phyloP scores from a whole-genome alignment of 2,888 invertebrate genomes.

The Melinopterus prodromus region DNA sequence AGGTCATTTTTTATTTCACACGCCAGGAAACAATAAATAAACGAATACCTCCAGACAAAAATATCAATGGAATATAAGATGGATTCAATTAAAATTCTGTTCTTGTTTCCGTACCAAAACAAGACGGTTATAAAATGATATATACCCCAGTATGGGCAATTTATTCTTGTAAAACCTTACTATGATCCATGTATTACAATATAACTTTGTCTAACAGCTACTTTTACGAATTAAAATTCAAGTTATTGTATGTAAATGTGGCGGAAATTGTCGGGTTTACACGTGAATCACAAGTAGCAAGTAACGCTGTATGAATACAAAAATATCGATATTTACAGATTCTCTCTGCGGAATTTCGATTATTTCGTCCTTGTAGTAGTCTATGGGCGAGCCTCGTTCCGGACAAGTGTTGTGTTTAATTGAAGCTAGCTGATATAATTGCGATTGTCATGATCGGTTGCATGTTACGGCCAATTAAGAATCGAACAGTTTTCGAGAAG shows the following conservation, averaged over 20 bases:
- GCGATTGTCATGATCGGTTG: conserved; percentile 4
- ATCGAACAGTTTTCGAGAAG: background rate
- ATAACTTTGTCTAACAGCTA: background rate
- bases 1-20: background rate
- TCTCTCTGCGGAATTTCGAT: background rate
- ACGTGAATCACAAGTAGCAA: conserved; percentile 29
- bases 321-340: background rate
- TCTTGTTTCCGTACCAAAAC: background rate
- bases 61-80: no score
- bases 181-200: background rate
- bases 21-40: background rate
- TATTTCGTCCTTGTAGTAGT: background rate
- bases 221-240: conserved; percentile 29
- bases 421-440: background rate
- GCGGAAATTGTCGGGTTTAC: conserved; percentile 33
- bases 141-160: background rate
- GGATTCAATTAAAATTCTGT: background rate
- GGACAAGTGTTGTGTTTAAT: background rate
- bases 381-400: background rate
- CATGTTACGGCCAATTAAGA: conserved; percentile 4
- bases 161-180: background rate
- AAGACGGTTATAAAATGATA: background rate
- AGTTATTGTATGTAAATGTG: conserved; percentile 40
- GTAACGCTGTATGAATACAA: background rate
- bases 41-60: no score